phyloP scores from a whole-genome alignment of 2,888 invertebrate species.

The Ectemnius cavifrons region DNA sequence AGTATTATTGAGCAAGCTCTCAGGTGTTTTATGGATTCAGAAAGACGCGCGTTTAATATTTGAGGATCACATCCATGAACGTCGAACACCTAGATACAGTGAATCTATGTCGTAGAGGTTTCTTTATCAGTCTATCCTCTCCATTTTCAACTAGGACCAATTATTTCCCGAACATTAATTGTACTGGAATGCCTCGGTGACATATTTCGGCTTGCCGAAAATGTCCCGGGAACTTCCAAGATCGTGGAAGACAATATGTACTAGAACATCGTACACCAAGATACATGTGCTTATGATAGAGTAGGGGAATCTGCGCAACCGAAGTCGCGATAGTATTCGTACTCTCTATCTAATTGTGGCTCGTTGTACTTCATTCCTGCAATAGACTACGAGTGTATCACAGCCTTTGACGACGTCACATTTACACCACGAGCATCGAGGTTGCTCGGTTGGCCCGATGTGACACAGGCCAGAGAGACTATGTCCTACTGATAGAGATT shows the following conservation, averaged over 20 bases:
- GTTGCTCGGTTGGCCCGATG: background rate
- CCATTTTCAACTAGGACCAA: slow-evolving; percentile 12
- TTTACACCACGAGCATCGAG: slow-evolving; percentile 23
- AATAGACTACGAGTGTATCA: slow-evolving; percentile 60
- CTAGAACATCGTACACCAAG: no score
- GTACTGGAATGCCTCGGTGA: background rate
- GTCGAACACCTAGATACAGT: slow-evolving; percentile 17
- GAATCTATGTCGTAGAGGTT: slow-evolving; percentile 12
- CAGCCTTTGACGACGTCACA: slow-evolving; percentile 57
- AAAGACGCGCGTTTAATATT: slow-evolving; percentile 35
- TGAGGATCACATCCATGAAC: slow-evolving; percentile 29
- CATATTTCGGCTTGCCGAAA: slow-evolving; percentile 1
- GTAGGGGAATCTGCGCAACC: background rate
- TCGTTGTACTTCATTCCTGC: slow-evolving; percentile 60
- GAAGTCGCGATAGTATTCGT: background rate
- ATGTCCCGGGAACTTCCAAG: no score
- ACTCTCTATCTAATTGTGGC: slow-evolving; percentile 38
- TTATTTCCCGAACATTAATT: background rate
- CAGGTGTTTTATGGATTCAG: slow-evolving; percentile 36
- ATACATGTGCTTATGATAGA: background rate
- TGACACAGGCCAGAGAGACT: background rate
- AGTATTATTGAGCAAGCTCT: slow-evolving; percentile 12
- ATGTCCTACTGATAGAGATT: no score
- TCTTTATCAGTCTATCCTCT: slow-evolving; percentile 39
- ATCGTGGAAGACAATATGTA: no score